Evolutionary conservation across 2,888 invertebrate genomes (phyloP), one percentile per base, ranked within the genome.

Genomic region (Spodoptera exigua): DNA sequence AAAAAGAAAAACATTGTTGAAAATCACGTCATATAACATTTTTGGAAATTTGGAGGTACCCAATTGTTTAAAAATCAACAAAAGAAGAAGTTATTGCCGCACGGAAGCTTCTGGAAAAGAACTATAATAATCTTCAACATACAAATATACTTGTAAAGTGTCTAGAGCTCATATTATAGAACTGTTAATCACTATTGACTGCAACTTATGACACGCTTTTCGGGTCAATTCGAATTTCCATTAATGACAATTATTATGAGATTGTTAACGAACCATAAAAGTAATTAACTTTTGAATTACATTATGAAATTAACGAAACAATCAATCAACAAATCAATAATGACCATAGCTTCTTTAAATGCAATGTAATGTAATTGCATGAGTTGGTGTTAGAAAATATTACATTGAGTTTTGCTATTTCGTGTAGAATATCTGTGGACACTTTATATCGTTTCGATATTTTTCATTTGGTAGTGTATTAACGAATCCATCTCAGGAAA

Each of bases 201-300:
- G 62, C 40, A 56, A 55, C 52, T 40, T 40, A 14, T 53, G 40
- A 45, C 32, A 27, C 14, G 41, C 13, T 12, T 37, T 55, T 54
- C 35, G 43, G 52, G 45, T 55, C 52, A 48, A 16, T 53, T 59
- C 9, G 9, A 40, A 56, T 53, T 56, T n/a, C 12, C 17, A 4
- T 47, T 52, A 36, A 54, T 67, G 57, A 61, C 17, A 12, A 47
- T 51, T 48, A 35, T 66, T 72, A 72, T 48, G 65, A 40, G 47
- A 49, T 48, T 16, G 17, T 17, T 32, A 12, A 44, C 35, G 51
- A 46, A 21, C 41, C 45, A 49, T 64, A 13, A 11, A 51, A 53
- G 36, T 64, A 48, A 70, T 51, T 51, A 36, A 3, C 27, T 49
- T 13, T 13, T 17, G 10, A 2, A 14, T 64, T 57, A 40, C 51